A percentile compares a stretch with the other conserved stretches of the same genome.
Evolutionary conservation across 2,797 vertebrate species (phyloP).

Genomic region (Amphiprion clarkii): DNA sequence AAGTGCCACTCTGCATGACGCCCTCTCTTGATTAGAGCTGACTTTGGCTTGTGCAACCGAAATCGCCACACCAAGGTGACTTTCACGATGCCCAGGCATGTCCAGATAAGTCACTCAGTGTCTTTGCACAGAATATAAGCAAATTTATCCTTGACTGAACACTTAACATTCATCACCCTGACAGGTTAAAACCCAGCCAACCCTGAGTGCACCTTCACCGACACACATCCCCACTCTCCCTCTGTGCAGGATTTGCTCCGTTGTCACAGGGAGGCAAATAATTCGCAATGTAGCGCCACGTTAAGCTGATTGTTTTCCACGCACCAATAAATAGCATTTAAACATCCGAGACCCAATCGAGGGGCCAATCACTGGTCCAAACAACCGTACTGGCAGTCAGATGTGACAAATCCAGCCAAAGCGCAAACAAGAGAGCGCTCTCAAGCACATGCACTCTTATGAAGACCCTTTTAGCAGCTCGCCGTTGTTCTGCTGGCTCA

Average conservation of each 20-base stretch:
- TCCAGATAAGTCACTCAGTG: constrained; percentile 2
- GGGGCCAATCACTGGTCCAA: constrained; percentile 44
- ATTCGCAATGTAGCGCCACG: constrained; percentile 45
- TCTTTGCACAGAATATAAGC: constrained; percentile 6
- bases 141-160: background rate
- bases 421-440: background rate
- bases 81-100: constrained; percentile 41
- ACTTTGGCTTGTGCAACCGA: constrained; percentile 41
- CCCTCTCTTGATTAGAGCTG: constrained; percentile 42
- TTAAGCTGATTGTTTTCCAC: constrained; percentile 74
- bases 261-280: constrained; percentile 53
- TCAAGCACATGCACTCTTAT: constrained; percentile 11
- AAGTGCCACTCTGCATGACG: constrained; percentile 54
- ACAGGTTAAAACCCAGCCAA: background rate
- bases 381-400: constrained; percentile 46
- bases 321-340: constrained; percentile 66
- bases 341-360: constrained; percentile 56
- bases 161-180: background rate
- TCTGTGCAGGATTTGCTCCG: constrained; percentile 43
- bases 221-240: background rate
- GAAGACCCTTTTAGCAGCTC: constrained; percentile 33
- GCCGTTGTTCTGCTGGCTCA: constrained; percentile 43
- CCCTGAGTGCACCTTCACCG: background rate
- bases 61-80: constrained; percentile 57
- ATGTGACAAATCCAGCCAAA: constrained; percentile 58